phyloP scores from a whole-genome alignment of 2,113 vertebrate genomes.

The Erpornis zantholeuca region DNA sequence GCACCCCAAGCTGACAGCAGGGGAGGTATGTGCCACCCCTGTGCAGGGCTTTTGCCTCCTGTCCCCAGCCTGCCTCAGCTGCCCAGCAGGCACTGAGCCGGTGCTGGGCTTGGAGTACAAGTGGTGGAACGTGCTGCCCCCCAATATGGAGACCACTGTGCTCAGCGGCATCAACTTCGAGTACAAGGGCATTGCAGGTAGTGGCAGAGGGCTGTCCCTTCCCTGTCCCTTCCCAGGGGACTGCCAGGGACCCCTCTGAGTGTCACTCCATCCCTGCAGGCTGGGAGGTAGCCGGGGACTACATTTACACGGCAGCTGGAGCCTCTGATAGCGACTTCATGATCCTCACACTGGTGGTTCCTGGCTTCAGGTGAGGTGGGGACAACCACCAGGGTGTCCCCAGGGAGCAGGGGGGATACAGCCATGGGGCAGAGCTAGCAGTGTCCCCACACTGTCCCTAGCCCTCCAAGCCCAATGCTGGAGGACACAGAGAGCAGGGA shows the following conservation, averaged over 20 bases:
- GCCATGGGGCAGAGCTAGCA: background rate
- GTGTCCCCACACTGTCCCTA: constrained; percentile 17
- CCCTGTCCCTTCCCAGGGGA: rapidly evolving
- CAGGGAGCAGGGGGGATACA: rapidly evolving
- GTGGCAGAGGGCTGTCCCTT: background rate
- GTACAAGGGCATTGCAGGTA: constrained; percentile 83
- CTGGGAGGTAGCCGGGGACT: constrained; percentile 95
- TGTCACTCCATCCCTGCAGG: constrained; percentile 59
- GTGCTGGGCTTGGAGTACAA: constrained; percentile 89
- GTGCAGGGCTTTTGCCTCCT: background rate
- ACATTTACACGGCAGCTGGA: constrained; percentile 87
- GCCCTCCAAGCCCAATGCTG: constrained; percentile 71
- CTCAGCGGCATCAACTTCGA: constrained; percentile 79
- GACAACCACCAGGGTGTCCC: background rate
- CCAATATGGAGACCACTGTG: constrained; percentile 87
- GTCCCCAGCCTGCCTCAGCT: constrained; percentile 80
- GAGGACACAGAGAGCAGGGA: constrained; percentile 78
- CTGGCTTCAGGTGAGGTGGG: constrained; percentile 87
- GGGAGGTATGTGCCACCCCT: background rate
- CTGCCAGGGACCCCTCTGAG: background rate
- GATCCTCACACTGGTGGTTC: constrained; percentile 84
- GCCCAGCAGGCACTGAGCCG: constrained; percentile 87
- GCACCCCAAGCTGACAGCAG: background rate
- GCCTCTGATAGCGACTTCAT: constrained; percentile 87
- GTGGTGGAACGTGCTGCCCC: constrained; percentile 93